These are phyloP conservation scores for Aphelenchoides fujianensis DNA, from an alignment of 1,140 invertebrate species.

Conservation along the genomic window DNA sequence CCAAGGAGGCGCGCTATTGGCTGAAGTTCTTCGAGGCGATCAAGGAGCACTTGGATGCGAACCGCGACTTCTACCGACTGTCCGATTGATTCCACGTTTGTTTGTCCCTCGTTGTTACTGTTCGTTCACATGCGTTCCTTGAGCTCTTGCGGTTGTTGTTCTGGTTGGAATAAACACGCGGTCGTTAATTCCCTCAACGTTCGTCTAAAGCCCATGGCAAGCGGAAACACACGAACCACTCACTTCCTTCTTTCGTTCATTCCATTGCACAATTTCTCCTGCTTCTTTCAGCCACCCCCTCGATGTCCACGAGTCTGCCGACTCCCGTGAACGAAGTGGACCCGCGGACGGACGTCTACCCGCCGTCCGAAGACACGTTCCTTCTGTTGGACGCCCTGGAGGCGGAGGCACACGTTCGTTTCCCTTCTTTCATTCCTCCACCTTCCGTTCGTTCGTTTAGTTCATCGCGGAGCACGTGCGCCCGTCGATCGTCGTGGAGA, in stretches of 20 bases:
- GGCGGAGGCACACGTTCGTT: conserved; percentile 70
- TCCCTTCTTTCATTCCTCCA: not conserved
- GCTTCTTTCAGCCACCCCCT: too few relatives aligned
- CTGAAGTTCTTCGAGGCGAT: conserved; percentile 16
- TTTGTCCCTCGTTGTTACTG: too few relatives aligned
- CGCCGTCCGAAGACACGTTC: conserved; percentile 92
- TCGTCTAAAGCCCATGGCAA: too few relatives aligned
- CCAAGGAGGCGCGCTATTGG: conserved; percentile 7
- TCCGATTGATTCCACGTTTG: not conserved
- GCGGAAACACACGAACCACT: too few relatives aligned
- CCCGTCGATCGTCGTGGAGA: conserved; percentile 77
- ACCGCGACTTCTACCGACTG: conserved; percentile 11
- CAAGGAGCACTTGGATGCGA: not conserved
- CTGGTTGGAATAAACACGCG: too few relatives aligned
- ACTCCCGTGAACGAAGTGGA: conserved; percentile 51
- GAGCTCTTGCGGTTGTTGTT: too few relatives aligned
- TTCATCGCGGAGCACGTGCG: conserved; percentile 63
- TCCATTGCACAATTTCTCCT: too few relatives aligned
- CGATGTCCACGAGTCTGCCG: conserved; percentile 20
- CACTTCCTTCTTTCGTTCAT: too few relatives aligned
- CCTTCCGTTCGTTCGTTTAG: conserved; percentile 65
- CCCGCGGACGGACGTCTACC: conserved; percentile 74
- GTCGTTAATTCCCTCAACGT: too few relatives aligned
- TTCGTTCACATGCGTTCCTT: too few relatives aligned
- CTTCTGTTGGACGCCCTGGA: conserved; percentile 88